A percentile compares a stretch with the other conserved stretches of the same genome.
Conservation (phyloP, 2,888 invertebrate species). For the Lissonota sp. region DNA sequence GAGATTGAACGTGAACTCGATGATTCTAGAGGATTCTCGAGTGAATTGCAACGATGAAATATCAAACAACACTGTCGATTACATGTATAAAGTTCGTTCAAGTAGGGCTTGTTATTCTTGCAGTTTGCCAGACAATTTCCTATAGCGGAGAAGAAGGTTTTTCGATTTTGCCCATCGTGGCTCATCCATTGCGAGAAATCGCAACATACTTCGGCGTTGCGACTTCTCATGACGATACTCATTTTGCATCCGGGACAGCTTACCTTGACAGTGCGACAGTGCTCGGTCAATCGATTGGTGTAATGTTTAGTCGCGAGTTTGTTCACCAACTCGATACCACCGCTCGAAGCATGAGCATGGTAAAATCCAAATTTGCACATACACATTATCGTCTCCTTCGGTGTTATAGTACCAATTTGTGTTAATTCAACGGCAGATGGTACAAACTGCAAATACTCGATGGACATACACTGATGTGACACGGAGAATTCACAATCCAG, state of each 20-base stretch:
- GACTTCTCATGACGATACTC: not conserved
- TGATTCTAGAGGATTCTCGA: too few species aligned
- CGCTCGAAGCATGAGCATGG: not conserved
- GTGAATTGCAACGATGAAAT: not conserved
- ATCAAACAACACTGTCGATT: not conserved
- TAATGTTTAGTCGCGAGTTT: not conserved
- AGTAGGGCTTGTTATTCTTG: not conserved
- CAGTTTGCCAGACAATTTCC: not conserved
- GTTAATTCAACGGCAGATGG: not conserved
- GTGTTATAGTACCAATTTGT: not conserved
- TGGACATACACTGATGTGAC: conserved; percentile 1
- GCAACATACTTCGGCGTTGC: not conserved
- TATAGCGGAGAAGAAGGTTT: not conserved
- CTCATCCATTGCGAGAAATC: not conserved
- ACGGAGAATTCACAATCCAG: conserved; percentile 11
- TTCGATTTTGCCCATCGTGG: not conserved
- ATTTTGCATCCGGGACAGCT: not conserved
- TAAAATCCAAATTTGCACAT: conserved; percentile 1
- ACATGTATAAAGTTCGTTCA: conserved; percentile 4
- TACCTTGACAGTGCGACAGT: not conserved
- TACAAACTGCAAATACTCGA: not conserved
- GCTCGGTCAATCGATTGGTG: not conserved
- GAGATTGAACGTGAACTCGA: too few species aligned
- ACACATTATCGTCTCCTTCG: not conserved
- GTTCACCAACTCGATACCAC: not conserved